These are phyloP conservation scores for Drosophila neutralis DNA, from an alignment of 2,888 invertebrate species.

Conservation along the genomic window DNA sequence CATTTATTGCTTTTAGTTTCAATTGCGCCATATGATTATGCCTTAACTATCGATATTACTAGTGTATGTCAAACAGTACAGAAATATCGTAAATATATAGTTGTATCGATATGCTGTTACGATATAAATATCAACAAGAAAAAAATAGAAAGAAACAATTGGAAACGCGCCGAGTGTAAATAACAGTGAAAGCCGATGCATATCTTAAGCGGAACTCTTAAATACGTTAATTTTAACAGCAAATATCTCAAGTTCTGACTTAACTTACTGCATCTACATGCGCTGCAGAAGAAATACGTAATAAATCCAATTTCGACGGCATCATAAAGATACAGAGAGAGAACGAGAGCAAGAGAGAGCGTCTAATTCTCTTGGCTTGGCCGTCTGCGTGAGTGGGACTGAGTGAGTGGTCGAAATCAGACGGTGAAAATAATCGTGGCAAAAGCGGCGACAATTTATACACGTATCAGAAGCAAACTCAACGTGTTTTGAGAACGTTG, in stretches of 20 bases:
- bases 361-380: constrained; percentile 15
- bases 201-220: background rate
- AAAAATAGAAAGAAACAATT: constrained; percentile 30
- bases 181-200: constrained; percentile 11
- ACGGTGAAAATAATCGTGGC: constrained; percentile 71
- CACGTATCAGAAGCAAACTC: constrained; percentile 62
- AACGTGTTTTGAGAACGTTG: constrained; percentile 71
- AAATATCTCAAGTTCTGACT: constrained; percentile 12
- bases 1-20: background rate
- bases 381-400: constrained; percentile 4
- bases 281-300: constrained; percentile 25
- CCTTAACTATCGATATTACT: constrained; percentile 15
- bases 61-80: background rate
- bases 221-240: constrained; percentile 2
- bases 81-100: background rate
- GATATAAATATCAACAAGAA: constrained; percentile 42
- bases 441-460: constrained; percentile 58
- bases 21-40: background rate
- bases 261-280: constrained; percentile 23
- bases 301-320: constrained; percentile 27
- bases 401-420: constrained; percentile 28
- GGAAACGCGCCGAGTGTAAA: constrained; percentile 22
- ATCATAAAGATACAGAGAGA: constrained; percentile 16
- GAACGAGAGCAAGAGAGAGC: constrained; percentile 13
- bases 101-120: constrained; percentile 33